Evolutionary conservation across 2,888 invertebrate genomes (phyloP).

Genomic region (Drosophila flavopinicola): DNA sequence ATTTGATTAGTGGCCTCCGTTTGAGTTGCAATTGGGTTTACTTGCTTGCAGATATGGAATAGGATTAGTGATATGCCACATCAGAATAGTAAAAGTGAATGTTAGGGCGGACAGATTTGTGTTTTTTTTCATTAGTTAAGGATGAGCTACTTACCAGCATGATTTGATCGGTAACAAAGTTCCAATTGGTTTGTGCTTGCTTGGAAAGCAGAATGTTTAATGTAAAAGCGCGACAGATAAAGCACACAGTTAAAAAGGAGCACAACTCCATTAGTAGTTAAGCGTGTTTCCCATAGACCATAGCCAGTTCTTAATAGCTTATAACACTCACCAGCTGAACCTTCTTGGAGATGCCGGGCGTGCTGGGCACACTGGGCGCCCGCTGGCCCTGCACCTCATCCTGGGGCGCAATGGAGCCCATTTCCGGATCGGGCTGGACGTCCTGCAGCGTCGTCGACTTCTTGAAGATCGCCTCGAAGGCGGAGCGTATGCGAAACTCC

Average conservation of each 20-base stretch:
- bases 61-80: constrained; percentile 34
- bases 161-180: constrained; percentile 76
- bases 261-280: constrained; percentile 24
- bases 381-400: constrained; percentile 78
- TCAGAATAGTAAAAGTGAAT: constrained; percentile 13
- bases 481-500: constrained; percentile 92
- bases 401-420: constrained; percentile 84
- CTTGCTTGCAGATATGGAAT: constrained; percentile 79
- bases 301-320: neutral
- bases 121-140: neutral
- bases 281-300: neutral
- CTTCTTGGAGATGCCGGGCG: constrained; percentile 92
- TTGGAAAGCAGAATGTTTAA: constrained; percentile 45
- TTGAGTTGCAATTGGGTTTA: constrained; percentile 68
- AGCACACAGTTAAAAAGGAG: constrained; percentile 16
- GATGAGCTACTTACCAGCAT: constrained; percentile 62
- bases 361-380: constrained; percentile 85
- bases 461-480: constrained; percentile 95
- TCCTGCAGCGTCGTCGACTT: constrained; percentile 94
- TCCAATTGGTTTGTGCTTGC: constrained; percentile 79
- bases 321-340: constrained; percentile 90
- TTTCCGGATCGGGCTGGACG: constrained; percentile 89
- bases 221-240: constrained; percentile 20
- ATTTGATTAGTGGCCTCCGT: constrained; percentile 23
- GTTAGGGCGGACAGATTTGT: constrained; percentile 1